These are phyloP conservation scores for Polydrusus pterygomalis DNA, from an alignment of 2,888 invertebrate genomes.

Conservation along the genomic window DNA sequence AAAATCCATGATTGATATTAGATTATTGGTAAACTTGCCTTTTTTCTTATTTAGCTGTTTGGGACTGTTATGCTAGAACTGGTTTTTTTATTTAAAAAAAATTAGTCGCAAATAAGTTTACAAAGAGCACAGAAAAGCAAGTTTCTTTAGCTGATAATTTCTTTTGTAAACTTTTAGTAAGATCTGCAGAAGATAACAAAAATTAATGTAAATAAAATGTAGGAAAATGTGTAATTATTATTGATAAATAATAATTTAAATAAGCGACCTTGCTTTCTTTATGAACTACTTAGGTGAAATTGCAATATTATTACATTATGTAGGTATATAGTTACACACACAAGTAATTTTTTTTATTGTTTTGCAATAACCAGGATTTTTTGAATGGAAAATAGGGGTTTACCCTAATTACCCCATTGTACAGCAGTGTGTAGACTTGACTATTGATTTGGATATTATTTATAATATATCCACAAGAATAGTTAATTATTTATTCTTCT, in stretches of 20 bases:
- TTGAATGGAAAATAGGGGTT: slow-evolving; percentile 20
- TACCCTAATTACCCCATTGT: neutral
- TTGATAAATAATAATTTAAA: slow-evolving; percentile 10
- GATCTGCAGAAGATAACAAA: neutral
- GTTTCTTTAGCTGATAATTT: too few species aligned
- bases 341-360: slow-evolving; percentile 13
- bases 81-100: too few species aligned
- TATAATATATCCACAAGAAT: too few species aligned
- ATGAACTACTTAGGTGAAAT: slow-evolving; percentile 30
- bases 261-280: slow-evolving; percentile 25
- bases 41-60: too few species aligned
- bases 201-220: neutral
- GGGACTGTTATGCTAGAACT: too few species aligned
- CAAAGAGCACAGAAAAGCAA: too few species aligned
- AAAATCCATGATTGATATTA: too few species aligned
- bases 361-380: slow-evolving; percentile 16
- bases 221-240: slow-evolving; percentile 7
- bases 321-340: neutral
- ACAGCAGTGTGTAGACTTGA: neutral
- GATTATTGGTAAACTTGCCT: too few species aligned
- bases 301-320: slow-evolving; percentile 16
- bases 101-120: too few species aligned
- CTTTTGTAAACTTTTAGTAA: too few species aligned
- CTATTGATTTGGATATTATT: neutral
- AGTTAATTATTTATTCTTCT: too few species aligned